phyloP scores from a whole-genome alignment of 2,113 vertebrate genomes.

The Cygnus buccinator region DNA sequence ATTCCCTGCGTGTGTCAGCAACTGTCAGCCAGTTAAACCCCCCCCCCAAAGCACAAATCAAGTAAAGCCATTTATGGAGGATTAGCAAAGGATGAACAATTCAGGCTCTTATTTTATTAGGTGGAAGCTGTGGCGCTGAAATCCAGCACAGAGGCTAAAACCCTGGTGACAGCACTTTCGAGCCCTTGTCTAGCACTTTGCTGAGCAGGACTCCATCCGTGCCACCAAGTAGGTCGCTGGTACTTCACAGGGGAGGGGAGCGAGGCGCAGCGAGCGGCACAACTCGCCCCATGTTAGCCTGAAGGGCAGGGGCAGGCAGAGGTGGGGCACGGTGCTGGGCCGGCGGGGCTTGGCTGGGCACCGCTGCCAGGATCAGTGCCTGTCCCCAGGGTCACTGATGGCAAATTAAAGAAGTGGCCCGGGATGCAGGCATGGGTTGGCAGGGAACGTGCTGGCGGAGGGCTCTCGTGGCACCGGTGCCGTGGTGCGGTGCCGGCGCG shows the following conservation, averaged over 20 bases:
- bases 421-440: too few species aligned
- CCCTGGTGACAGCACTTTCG: accelerated
- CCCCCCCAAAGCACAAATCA: accelerated
- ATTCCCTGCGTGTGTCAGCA: neutral
- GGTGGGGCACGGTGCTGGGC: accelerated
- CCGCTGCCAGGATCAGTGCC: accelerated
- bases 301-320: neutral
- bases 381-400: accelerated
- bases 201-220: accelerated
- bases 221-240: accelerated
- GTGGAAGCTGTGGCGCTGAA: neutral
- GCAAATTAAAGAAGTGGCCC: accelerated
- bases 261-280: accelerated
- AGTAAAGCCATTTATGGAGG: constrained; percentile 13
- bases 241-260: neutral
- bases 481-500: too few species aligned
- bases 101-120: neutral
- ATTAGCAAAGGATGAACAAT: neutral
- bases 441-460: too few species aligned
- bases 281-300: neutral
- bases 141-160: neutral
- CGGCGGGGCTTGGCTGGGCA: accelerated
- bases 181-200: accelerated
- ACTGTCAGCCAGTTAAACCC: neutral
- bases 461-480: neutral